Evolutionary conservation across 2,888 invertebrate genomes (phyloP), one percentile per base, ranked within the genome.

Genomic region (Drosophila mercatorum): DNA sequence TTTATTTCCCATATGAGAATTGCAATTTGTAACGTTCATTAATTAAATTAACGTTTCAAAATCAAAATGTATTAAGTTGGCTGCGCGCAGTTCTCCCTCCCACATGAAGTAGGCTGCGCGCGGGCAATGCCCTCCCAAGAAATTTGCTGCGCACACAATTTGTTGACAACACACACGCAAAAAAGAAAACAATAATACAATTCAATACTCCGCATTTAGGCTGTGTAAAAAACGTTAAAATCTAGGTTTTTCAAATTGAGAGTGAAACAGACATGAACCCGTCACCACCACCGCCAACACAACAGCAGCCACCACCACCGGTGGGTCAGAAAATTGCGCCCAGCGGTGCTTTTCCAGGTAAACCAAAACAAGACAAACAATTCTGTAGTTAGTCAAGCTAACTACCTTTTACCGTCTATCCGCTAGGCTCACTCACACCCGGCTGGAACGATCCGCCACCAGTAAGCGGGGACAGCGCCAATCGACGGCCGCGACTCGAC

Each of bases 371-470:
- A 43, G 1, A 1, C 8, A 17, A 51, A 36, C 8, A 17, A 3
- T 40, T 46, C 12, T 31, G n/a, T 3, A 7, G 10, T 22, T 4
- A 43, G 12, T 52, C 0, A 31, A 17, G n/a, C 3, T 31, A 12
- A 17, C 17, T 26, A 7, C 3, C 17, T 22, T 2, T 22, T 22
- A 22, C 22, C 22, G 22, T 22, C 51, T 5, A 44, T 7, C 11
- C 63, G 41, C 1, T 65, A 92, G 92, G 92, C 46, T 91, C 92
- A 60, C 88, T 91, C 43, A 92, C 92, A 36, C 92, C 92, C 22
- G 92, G 92, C 34, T 92, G 92, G 92, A 92, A 92, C 70, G 92
- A 92, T 83, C 92, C 92, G 52, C 92, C 92, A 17, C 90, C 91
- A 63, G 56, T 92, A 7, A 71, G 81, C 26, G 67, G 80, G 11